Evolutionary conservation across 1,140 invertebrate genomes (phyloP).

Genomic region (Aporrectodea caliginosa): DNA sequence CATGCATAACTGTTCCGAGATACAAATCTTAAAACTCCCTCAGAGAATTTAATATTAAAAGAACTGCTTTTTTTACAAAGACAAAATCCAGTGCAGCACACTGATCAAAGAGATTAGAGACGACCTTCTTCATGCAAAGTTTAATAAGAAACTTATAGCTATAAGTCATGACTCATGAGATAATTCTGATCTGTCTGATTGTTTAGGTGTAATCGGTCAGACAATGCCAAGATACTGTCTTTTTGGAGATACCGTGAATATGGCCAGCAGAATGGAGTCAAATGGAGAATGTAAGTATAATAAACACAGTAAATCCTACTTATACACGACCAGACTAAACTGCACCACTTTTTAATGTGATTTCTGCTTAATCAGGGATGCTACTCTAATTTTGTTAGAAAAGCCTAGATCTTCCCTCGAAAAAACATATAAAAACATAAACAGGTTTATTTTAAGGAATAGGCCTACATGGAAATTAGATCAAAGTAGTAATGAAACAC

Average conservation of each 20-base stretch:
- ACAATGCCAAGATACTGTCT: conserved; percentile 56
- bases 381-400: not conserved
- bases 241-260: conserved; percentile 52
- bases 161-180: too few relatives aligned
- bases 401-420: not conserved
- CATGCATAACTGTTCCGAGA: too few relatives aligned
- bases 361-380: not conserved
- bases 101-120: not conserved
- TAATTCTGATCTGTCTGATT: not conserved
- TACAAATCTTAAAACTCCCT: not conserved
- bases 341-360: not conserved
- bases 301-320: not conserved
- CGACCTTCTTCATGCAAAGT: not conserved
- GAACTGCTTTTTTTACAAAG: not conserved
- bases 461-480: too few relatives aligned
- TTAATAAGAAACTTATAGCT: not conserved
- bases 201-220: not conserved
- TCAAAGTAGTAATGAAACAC: too few relatives aligned
- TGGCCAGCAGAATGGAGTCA: conserved; percentile 83
- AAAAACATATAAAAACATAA: not conserved
- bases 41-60: not conserved
- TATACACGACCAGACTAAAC: not conserved
- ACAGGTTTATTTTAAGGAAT: too few relatives aligned
- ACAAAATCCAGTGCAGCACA: not conserved
- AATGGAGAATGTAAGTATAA: conserved; percentile 60